phyloP scores from a whole-genome alignment of 2,113 vertebrate genomes.

The Ginglymostoma cirratum region DNA sequence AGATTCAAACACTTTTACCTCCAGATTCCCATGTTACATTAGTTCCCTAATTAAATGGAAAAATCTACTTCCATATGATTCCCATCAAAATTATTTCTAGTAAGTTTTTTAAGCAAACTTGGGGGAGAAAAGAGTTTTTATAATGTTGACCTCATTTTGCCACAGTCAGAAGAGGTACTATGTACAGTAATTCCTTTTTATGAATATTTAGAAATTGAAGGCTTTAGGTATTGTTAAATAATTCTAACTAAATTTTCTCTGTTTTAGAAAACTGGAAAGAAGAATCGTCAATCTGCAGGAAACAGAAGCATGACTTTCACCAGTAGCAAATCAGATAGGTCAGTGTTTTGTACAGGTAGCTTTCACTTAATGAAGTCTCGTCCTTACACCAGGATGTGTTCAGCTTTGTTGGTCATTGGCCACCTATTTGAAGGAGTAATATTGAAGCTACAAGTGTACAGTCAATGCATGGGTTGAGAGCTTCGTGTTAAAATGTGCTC shows the following conservation, averaged over 20 bases:
- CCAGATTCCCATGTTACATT: neutral
- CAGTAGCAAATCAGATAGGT: conserved; percentile 74
- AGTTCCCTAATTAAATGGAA: neutral
- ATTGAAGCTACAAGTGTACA: neutral
- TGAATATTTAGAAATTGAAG: neutral
- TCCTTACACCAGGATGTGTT: neutral
- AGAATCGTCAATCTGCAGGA: conserved; percentile 56
- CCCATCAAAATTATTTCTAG: neutral
- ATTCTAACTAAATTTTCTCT: conserved; percentile 33
- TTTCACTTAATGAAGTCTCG: neutral
- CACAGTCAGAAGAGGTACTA: neutral
- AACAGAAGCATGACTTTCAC: conserved; percentile 83
- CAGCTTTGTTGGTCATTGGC: neutral
- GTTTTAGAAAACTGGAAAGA: conserved; percentile 69
- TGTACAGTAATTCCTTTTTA: neutral
- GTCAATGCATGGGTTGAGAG: neutral
- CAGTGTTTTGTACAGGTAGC: conserved; percentile 27
- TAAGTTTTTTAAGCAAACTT: neutral
- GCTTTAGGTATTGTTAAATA: neutral
- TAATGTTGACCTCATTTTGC: neutral
- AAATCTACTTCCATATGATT: neutral
- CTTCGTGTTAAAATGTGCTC: neutral
- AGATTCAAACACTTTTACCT: neutral
- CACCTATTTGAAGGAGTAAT: neutral
- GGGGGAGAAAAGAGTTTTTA: neutral